These are phyloP conservation scores for Sebastes steindachneri DNA, from an alignment of 2,797 vertebrate genomes.

Conservation along the genomic window DNA sequence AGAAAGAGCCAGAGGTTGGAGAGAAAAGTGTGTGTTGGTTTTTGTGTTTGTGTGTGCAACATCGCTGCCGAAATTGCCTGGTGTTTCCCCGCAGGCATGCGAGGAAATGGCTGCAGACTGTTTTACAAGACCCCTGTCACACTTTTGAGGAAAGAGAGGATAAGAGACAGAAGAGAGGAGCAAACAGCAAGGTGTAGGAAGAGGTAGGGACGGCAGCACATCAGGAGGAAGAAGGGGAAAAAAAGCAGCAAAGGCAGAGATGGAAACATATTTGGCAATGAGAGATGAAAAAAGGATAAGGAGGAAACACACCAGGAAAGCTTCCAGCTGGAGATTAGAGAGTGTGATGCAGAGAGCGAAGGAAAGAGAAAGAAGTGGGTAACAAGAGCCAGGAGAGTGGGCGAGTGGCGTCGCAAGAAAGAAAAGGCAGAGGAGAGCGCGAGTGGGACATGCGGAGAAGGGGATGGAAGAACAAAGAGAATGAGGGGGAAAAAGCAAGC, in stretches of 20 bases:
- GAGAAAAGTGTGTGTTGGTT: not conserved
- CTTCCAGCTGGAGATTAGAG: slow-evolving; percentile 74
- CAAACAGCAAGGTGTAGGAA: slow-evolving; percentile 4
- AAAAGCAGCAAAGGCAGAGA: slow-evolving; percentile 3
- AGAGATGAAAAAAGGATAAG: slow-evolving; percentile 33
- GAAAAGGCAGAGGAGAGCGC: slow-evolving; percentile 54
- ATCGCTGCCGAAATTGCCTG: slow-evolving; percentile 15
- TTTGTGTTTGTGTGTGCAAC: slow-evolving; percentile 26
- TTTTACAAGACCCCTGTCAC: slow-evolving; percentile 48
- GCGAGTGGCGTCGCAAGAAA: slow-evolving; percentile 48
- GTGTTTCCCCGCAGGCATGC: slow-evolving; percentile 58
- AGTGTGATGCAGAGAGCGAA: slow-evolving; percentile 45
- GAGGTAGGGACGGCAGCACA: not conserved
- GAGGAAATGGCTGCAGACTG: slow-evolving; percentile 39
- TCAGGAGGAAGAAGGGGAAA: not conserved
- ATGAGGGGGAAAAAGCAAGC: not conserved
- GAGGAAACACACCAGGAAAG: slow-evolving; percentile 59
- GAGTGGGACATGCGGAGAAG: slow-evolving; percentile 34
- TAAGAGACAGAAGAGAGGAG: slow-evolving; percentile 21
- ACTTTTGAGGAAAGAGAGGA: slow-evolving; percentile 45
- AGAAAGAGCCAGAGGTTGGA: slow-evolving; percentile 6
- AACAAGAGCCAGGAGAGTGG: slow-evolving; percentile 63
- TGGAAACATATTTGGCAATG: slow-evolving; percentile 52
- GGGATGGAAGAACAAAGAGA: slow-evolving; percentile 48
- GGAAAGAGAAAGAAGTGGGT: slow-evolving; percentile 58